A percentile compares a stretch with the other conserved stretches of the same genome.
phyloP scores from a whole-genome alignment of 1,140 invertebrate species.

The Panagrolaimus sp. region DNA sequence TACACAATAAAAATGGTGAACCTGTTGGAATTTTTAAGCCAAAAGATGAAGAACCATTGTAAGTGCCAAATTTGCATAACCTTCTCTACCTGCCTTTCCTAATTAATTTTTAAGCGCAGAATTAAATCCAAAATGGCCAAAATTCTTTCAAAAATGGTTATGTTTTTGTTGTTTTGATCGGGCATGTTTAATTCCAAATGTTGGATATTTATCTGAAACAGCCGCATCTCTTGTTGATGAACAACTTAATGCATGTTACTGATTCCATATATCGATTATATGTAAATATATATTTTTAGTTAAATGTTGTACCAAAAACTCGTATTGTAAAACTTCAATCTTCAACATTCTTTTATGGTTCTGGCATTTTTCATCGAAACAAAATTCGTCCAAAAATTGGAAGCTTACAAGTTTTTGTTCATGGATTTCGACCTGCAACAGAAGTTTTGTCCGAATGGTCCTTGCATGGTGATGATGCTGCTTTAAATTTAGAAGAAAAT shows the following conservation, averaged over 20 bases:
- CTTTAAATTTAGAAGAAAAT: slow-evolving; percentile 35
- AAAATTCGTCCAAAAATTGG: slow-evolving; percentile 50
- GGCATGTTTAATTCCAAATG: slow-evolving; percentile 94
- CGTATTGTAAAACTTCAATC: slow-evolving; percentile 44
- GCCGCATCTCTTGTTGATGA: slow-evolving; percentile 93
- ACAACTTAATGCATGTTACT: slow-evolving; percentile 83
- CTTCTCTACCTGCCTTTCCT: too few relatives aligned
- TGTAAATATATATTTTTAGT: too few relatives aligned
- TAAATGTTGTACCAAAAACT: slow-evolving; percentile 50
- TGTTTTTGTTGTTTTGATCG: slow-evolving; percentile 98
- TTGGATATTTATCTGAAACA: slow-evolving; percentile 95
- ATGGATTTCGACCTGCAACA: slow-evolving; percentile 42
- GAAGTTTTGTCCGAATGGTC: slow-evolving; percentile 45
- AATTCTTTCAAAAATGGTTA: slow-evolving; percentile 98
- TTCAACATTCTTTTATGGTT: slow-evolving; percentile 45
- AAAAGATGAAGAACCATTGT: slow-evolving; percentile 98
- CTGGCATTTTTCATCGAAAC: slow-evolving; percentile 30
- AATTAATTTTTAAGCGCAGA: too few relatives aligned
- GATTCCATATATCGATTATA: background rate
- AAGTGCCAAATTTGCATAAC: too few relatives aligned
- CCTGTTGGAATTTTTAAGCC: slow-evolving; percentile 79
- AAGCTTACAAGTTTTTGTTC: slow-evolving; percentile 52
- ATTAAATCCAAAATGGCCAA: slow-evolving; percentile 99
- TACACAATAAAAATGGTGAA: slow-evolving; percentile 30
- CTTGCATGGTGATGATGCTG: slow-evolving; percentile 27